Percentiles rank a stretch among this genome's conserved stretches.
These are phyloP conservation scores for Cichladusa arquata DNA, from an alignment of 2,113 vertebrate genomes.

Conservation along the genomic window DNA sequence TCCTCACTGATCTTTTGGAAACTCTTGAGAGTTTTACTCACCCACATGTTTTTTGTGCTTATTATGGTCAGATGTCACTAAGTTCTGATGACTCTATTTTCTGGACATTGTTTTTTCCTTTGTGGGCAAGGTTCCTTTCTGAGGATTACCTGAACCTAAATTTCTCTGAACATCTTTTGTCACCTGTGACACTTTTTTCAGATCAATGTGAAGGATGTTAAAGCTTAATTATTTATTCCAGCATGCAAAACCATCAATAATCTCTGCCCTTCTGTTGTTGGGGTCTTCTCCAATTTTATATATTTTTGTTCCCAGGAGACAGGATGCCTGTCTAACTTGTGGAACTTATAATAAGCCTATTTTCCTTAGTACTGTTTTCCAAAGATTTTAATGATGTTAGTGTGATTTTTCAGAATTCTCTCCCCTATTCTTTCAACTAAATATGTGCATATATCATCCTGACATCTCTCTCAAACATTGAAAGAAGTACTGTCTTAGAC, in stretches of 20 bases:
- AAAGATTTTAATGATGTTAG: neutral
- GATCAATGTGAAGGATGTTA: accelerated
- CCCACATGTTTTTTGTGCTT: neutral
- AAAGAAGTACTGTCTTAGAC: neutral
- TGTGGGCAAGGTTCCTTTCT: neutral
- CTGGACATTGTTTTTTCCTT: neutral
- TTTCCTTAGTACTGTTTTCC: neutral
- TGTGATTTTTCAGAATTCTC: neutral
- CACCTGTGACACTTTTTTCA: neutral
- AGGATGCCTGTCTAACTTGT: neutral
- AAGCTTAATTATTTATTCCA: conserved; percentile 1
- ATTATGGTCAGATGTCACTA: neutral
- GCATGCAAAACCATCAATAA: neutral
- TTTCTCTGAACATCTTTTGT: neutral
- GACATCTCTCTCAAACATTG: neutral
- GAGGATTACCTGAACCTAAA: neutral
- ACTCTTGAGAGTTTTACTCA: neutral
- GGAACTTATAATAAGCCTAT: neutral
- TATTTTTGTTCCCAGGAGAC: neutral
- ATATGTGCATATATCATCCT: neutral
- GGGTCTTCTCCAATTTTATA: neutral
- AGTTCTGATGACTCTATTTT: neutral
- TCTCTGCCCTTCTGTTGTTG: neutral
- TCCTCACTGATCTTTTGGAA: neutral
- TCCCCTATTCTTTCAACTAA: neutral